Conservation (phyloP, 2,113 vertebrate genomes). For the Poeciliopsis occidentalis region DNA sequence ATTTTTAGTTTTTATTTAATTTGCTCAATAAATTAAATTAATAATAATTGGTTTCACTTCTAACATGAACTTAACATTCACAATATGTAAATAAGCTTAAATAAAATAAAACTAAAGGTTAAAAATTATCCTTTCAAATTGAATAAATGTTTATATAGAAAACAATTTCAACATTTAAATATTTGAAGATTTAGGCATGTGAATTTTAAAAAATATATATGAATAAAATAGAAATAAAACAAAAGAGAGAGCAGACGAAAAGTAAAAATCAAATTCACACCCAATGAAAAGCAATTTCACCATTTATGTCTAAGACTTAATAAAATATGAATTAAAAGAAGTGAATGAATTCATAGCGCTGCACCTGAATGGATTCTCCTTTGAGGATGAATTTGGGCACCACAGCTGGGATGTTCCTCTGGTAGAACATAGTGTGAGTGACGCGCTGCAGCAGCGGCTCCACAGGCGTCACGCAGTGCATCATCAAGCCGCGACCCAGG, state of each 20-base stretch:
- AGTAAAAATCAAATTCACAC: background rate
- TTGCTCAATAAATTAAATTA: too few relatives aligned
- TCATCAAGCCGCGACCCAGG: constrained; percentile 81
- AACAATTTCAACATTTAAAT: background rate
- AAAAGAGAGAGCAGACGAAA: background rate
- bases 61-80: background rate
- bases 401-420: constrained; percentile 72
- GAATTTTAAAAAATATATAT: too few relatives aligned
- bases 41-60: background rate
- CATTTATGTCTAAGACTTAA: too few relatives aligned
- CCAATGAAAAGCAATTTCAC: background rate
- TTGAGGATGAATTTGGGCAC: constrained; percentile 85
- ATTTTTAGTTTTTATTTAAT: too few relatives aligned
- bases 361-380: constrained; percentile 84
- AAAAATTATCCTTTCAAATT: background rate
- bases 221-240: too few relatives aligned
- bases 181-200: background rate
- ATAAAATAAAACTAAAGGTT: background rate
- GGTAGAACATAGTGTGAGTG: constrained; percentile 84
- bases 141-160: background rate
- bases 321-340: background rate
- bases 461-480: constrained; percentile 84
- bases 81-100: background rate
- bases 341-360: background rate
- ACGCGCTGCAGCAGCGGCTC: constrained; percentile 86